Evolutionary conservation across 2,888 invertebrate species (phyloP), one percentile per base, ranked within the genome.

Genomic region (Eledone cirrhosa): DNA sequence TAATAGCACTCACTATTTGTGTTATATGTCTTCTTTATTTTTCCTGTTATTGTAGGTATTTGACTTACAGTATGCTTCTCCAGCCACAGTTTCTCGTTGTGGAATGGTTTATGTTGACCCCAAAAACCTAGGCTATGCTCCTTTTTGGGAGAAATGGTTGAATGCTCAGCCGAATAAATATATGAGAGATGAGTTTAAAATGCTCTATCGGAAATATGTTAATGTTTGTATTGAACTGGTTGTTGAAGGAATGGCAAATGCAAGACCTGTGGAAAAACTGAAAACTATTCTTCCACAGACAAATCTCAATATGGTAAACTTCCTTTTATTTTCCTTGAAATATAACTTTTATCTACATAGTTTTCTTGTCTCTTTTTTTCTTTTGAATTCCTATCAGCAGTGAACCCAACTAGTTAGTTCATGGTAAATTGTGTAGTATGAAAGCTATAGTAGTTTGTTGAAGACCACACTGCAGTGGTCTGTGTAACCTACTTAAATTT

Each of bases 91-190:
- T 4, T 97, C 97, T 0, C 93, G 97, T 78, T 96, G 96, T 14
- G 97, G 97, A 48, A 97, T 97, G 96, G 96, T 97, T 16, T 97
- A 94, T 87, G 96, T 97, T 0, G 97, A 97, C 88, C 96, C 97
- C 0, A 96, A 96, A 91, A 96, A 96, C 91, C 92, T 97, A 81
- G 95, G 96, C 0, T 96, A 94, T 87, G 92, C 93, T 80, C 97
- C 97, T 0, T 97, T 93, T 91, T 97, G 97, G 96, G 93, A 95
- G 80, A 93, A 94, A 86, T 97, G 97, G 96, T 90, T 80, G 88
- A 92, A 86, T 74, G 79, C 82, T 19, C 84, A 89, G 19, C 63
- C 82, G n/a, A 86, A 76, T 80, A 89, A 88, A 81, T 77, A 83
- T 48, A 88, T 89, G 81, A 83, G 84, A 76, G 87, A 88, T 79